Evolutionary conservation across 2,113 vertebrate species (phyloP).

Genomic region (Columba livia): DNA sequence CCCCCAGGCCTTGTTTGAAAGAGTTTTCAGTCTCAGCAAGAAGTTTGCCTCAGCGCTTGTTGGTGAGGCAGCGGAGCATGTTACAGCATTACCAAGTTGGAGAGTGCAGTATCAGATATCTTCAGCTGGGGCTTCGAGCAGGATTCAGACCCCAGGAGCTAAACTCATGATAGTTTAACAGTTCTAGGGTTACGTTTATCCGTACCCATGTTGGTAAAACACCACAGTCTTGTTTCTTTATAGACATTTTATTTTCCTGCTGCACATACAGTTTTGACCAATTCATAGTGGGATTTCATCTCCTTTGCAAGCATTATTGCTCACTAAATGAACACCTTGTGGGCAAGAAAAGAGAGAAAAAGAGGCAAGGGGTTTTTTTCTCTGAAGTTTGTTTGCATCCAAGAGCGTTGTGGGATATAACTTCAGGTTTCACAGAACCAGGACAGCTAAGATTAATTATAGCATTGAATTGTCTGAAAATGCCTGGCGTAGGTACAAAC

Average conservation of each 20-base stretch:
- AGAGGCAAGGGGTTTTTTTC: not conserved
- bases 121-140: conserved; percentile 17
- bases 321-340: not conserved
- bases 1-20: conserved; percentile 40
- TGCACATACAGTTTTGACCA: not conserved
- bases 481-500: not conserved
- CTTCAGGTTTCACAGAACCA: conserved; percentile 31
- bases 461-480: conserved; percentile 21
- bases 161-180: not conserved
- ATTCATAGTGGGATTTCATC: not conserved
- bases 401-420: conserved; percentile 24
- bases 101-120: not conserved
- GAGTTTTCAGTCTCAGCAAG: conserved; percentile 42
- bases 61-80: not conserved
- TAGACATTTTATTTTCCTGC: not conserved
- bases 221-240: not conserved
- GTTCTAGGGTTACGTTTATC: conserved; percentile 1
- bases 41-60: conserved; percentile 19
- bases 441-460: conserved; percentile 44
- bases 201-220: not conserved
- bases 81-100: not conserved
- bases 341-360: not conserved
- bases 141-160: conserved; percentile 3
- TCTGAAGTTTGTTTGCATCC: conserved; percentile 11
- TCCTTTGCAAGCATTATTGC: not conserved